These are phyloP conservation scores for Heterodera carotae DNA, from an alignment of 1,140 invertebrate genomes.

Conservation along the genomic window DNA sequence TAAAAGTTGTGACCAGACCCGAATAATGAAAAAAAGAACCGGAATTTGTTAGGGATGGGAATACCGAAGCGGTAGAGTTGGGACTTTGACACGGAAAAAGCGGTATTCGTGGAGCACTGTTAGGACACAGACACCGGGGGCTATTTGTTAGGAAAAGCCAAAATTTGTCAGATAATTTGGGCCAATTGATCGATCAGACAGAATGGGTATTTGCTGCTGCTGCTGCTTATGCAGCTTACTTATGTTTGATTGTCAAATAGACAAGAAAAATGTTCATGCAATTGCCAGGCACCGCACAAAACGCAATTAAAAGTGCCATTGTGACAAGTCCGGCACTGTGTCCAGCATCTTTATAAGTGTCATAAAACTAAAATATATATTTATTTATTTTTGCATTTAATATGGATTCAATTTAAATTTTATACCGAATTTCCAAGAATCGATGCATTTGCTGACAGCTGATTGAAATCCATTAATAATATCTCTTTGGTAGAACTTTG, in stretches of 20 bases:
- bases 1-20: too few species aligned
- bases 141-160: too few species aligned
- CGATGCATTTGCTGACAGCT: constrained; percentile 11
- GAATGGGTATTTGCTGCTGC: too few species aligned
- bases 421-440: constrained; percentile 30
- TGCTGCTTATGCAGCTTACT: background rate
- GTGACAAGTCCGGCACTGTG: background rate
- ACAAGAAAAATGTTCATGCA: constrained; percentile 30
- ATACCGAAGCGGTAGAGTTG: too few species aligned
- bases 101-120: too few species aligned
- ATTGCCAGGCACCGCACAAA: constrained; percentile 23
- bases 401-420: constrained; percentile 20
- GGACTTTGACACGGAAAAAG: too few species aligned
- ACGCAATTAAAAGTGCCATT: constrained; percentile 26
- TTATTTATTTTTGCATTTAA: background rate
- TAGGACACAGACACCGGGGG: too few species aligned
- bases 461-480: background rate
- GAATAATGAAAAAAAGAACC: too few species aligned
- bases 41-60: too few species aligned
- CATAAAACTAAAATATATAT: constrained; percentile 21
- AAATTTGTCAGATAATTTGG: too few species aligned
- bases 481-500: too few species aligned
- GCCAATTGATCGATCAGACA: background rate
- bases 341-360: constrained; percentile 2
- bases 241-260: constrained; percentile 31